Percentiles rank a stretch among this genome's conserved stretches.
Evolutionary conservation across 1,140 invertebrate genomes (phyloP).

Genomic region (Charaxes varanes): DNA sequence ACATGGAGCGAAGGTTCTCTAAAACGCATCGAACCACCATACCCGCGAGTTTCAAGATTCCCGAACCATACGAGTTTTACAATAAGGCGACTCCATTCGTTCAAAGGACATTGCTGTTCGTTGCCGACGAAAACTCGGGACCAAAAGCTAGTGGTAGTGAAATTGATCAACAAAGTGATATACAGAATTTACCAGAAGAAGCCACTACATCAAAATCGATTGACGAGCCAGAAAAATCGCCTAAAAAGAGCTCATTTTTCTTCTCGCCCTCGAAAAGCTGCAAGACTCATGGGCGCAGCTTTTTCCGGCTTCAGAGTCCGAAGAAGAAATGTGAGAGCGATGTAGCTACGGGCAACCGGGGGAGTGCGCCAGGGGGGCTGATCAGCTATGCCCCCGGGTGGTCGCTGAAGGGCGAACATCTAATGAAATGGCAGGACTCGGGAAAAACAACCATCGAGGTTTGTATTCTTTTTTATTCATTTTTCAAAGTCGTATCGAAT

Average conservation of each 20-base stretch:
- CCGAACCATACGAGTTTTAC: constrained; percentile 67
- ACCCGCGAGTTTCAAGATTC: constrained; percentile 61
- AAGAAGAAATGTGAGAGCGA: constrained; percentile 59
- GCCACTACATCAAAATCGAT: constrained; percentile 42
- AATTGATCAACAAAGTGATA: constrained; percentile 23
- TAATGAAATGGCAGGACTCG: constrained; percentile 71
- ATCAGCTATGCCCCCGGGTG: constrained; percentile 73
- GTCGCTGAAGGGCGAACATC: constrained; percentile 72
- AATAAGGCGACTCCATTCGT: constrained; percentile 71
- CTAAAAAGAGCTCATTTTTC: constrained; percentile 69
- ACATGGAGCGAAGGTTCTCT: constrained; percentile 68
- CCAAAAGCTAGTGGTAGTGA: constrained; percentile 37
- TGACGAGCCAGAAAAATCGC: constrained; percentile 66
- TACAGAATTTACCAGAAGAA: constrained; percentile 40
- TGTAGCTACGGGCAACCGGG: constrained; percentile 28
- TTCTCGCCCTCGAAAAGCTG: constrained; percentile 68
- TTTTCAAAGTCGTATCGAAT: background rate
- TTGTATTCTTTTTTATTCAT: constrained; percentile 12
- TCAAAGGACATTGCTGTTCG: constrained; percentile 65
- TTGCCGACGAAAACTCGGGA: constrained; percentile 61
- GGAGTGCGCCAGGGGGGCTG: constrained; percentile 36
- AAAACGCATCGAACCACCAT: constrained; percentile 64
- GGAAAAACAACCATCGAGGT: constrained; percentile 72
- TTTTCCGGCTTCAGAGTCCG: constrained; percentile 67
- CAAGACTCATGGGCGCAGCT: constrained; percentile 61